These are phyloP conservation scores for Pangasius larnaudii DNA, from an alignment of 2,797 vertebrate species.

Conservation along the genomic window DNA sequence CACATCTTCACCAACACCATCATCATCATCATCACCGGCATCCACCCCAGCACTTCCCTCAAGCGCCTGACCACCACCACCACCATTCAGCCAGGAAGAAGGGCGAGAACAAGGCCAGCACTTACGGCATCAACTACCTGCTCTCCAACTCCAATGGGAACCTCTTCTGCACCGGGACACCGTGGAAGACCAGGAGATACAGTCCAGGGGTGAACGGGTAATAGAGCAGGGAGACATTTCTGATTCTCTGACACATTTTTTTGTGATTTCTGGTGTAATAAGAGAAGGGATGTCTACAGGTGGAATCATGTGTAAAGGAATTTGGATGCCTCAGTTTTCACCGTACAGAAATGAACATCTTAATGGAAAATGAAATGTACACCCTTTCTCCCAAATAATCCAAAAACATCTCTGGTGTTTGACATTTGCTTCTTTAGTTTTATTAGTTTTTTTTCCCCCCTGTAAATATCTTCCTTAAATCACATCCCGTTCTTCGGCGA, in stretches of 20 bases:
- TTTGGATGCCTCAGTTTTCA: not conserved
- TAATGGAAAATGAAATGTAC: not conserved
- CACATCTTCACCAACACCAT: conserved; percentile 58
- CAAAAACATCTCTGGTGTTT: not conserved
- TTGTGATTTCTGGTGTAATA: not conserved
- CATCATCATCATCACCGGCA: conserved; percentile 32
- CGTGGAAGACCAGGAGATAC: conserved; percentile 92
- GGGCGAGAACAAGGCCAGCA: conserved; percentile 94
- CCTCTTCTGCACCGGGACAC: conserved; percentile 83
- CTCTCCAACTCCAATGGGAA: conserved; percentile 82
- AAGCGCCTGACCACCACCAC: conserved; percentile 33
- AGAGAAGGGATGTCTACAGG: not conserved
- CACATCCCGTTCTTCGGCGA: too few relatives aligned
- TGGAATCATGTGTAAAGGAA: not conserved
- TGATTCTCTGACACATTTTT: not conserved
- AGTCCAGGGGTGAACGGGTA: conserved; percentile 90
- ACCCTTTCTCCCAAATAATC: not conserved
- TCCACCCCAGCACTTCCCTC: conserved; percentile 22
- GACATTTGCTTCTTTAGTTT: not conserved
- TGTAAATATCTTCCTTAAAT: not conserved
- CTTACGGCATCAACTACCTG: conserved; percentile 92
- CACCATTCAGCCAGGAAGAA: conserved; percentile 87
- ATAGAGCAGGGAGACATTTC: conserved; percentile 38
- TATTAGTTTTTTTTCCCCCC: too few relatives aligned
- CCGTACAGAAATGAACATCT: too few relatives aligned